Base-by-base conservation (phyloP, 2,113 vertebrate species). In the Anoura caudifer region DNA sequence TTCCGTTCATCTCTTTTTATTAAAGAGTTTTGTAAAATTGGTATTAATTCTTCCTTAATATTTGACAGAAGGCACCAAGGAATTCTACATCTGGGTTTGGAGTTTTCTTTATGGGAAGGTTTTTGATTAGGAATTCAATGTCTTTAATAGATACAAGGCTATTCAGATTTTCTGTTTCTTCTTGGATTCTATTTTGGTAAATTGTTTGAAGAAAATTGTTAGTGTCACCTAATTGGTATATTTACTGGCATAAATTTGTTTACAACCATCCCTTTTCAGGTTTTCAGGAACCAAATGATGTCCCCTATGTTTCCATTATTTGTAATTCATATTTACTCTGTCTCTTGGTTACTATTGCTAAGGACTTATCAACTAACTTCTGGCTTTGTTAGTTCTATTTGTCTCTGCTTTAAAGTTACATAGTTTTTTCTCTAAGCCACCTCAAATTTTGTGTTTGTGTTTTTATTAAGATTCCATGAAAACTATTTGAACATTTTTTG, bases 181-280 rank as follows among this genome's bases (percentile, higher is more conserved):
- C 24, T 54, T 14, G 15, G 90, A 56, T 73, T 81, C 36, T 33
- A 15, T 65, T 95, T 90, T 70, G 67, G 28, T 81, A 91, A 77
- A 70, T 91, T 88, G 31, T 91, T 69, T 26, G 41, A 84, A 84
- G 72, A 75, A 94, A 94, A 75, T 93, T 73, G 26, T 72, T 38
- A 56, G 24, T 70, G 43, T 77, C 19, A 28, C 45, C 11, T 56
- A 31, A 56, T 67, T 92, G 63, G 5, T 45, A 54, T 6, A 45
- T 94, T 80, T 91, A 63, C 65, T 65, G 43, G 24, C 72, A 59
- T 89, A 77, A 81, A 75, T 70, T 85, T 86, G 15, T 33, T 59
- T 28, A 38, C 38, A 63, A 1, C 65, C 43, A 73, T 96, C 20
- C 16, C 20, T 90, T 82, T 61, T 36, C 12, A 43, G 73, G 45